Evolutionary conservation across 1,140 invertebrate genomes (phyloP), one percentile per base, ranked within the genome.

Genomic region (Solen grandis): DNA sequence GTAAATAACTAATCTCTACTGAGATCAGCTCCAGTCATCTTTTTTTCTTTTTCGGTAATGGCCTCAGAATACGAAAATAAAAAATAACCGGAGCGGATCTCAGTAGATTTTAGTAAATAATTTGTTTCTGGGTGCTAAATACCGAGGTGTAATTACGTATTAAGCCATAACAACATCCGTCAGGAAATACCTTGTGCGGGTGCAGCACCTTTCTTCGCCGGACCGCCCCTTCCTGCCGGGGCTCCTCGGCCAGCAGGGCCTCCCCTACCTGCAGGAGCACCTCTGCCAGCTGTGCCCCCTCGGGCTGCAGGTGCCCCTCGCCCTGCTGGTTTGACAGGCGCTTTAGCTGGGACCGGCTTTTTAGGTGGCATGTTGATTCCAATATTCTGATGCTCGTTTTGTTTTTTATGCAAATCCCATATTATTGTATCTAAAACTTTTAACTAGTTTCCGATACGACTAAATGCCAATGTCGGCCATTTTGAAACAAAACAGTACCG

Each of bases 311-410:
- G 70, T 29, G 38, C 83, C 35, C 19, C 29, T 35, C 52, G 60
- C 8, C 29, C 60, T 29, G 63, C 65, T 31, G 75, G 68, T 14
- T 31, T 62, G n/a, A 31, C 83, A 38, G 70, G 74, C 14, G 60
- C 72, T 66, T 76, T 76, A 10, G 55, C 74, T 66, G 69, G 78
- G 27, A 31, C 59, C 25, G 65, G 60, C 38, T 76, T 79, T 62
- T 83, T 80, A 33, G 77, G 85, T 35, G 83, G 81, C 70, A 85
- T 83, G n/a, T 73, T 72, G 54, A 52, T 16, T 54, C 19, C 22
- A 54, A 25, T 46, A 5, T 62, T 19, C 33, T 50, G 19, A 0
- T 19, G 46, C n/a, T 27, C n/a, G 5, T 54, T 35, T 36, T 14
- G 27, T 41, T 25, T 59, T 52, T 57, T 38, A 57, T 22, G 22